Evolutionary conservation across 2,888 invertebrate genomes (phyloP), one percentile per base, ranked within the genome.

Genomic region (Apamea crenata): DNA sequence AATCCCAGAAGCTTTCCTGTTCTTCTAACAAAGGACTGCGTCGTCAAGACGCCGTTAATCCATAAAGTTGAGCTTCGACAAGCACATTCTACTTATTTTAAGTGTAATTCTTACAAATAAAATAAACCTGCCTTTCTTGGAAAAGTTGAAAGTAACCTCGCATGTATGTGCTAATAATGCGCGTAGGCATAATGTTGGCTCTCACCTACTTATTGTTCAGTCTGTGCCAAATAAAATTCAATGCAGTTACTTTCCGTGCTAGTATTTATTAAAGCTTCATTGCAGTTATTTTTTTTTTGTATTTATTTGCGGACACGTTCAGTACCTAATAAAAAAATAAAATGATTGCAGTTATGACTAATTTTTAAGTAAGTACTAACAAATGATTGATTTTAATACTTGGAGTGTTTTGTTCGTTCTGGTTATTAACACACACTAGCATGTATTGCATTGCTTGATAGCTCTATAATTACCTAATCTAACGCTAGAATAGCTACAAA

Each of bases 131-230:
- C 1, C 61, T 44, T 66, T 61, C 44, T 65, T 77, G 69, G 78
- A 83, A 78, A 70, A 77, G 40, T 47, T 56, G 80, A 81, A 81
- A 81, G 66, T 70, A 14, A 50, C 21, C 36, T 81, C 16, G 14
- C 40, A 59, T 10, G 14, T 18, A 18, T 25, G 82, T 74, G 80
- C 47, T 80, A 82, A 74, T 29, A 44, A 56, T 53, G 72, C 63
- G 44, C 8, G 8, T 21, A 50, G 18, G 18, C n/a, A 18, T 3
- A 47, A 16, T 47, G 21, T 25, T 79, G 80, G 18, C n/a, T 53
- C 18, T 50, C 71, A 59, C 21, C 18, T n/a, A n/a, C n/a, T n/a
- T n/a, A n/a, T n/a, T n/a, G n/a, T 29, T 25, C 44, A 16, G 47
- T 12, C 18, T 18, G 18, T 29, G 40, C 50, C 10, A 36, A 36